phyloP scores from a whole-genome alignment of 2,888 invertebrate genomes.

The Euzophera pinguis region DNA sequence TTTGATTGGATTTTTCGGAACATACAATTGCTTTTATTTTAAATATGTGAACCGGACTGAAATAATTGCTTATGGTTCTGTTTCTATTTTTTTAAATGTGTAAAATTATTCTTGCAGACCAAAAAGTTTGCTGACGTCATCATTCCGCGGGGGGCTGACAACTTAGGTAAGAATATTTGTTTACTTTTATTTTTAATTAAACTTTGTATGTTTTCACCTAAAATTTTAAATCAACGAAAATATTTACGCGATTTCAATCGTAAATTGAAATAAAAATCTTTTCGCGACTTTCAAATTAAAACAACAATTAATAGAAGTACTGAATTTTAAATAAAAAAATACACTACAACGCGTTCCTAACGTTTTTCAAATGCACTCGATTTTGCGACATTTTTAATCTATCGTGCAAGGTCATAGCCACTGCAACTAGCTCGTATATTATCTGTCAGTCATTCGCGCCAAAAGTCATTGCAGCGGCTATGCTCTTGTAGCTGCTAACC shows the following conservation, averaged over 20 bases:
- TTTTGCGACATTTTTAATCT: slow-evolving; percentile 17
- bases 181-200: neutral
- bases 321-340: neutral
- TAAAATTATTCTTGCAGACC: slow-evolving; percentile 84
- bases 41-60: too few relatives aligned
- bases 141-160: slow-evolving; percentile 98
- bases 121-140: slow-evolving; percentile 99
- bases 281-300: neutral
- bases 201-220: too few relatives aligned
- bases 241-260: neutral
- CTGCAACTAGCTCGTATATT: slow-evolving; percentile 63
- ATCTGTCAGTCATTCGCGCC: slow-evolving; percentile 24
- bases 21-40: too few relatives aligned
- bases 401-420: slow-evolving; percentile 70
- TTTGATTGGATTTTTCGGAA: too few relatives aligned
- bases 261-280: neutral
- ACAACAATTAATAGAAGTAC: neutral
- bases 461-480: slow-evolving; percentile 76
- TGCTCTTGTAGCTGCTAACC: slow-evolving; percentile 72
- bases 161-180: slow-evolving; percentile 85
- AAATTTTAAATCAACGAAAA: neutral
- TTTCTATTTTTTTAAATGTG: too few relatives aligned
- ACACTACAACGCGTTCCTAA: neutral
- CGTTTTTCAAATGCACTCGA: neutral
- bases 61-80: too few relatives aligned